A percentile compares a stretch with the other conserved stretches of the same genome.
phyloP scores from a whole-genome alignment of 2,888 invertebrate species.

The Parasteatoda lunata region DNA sequence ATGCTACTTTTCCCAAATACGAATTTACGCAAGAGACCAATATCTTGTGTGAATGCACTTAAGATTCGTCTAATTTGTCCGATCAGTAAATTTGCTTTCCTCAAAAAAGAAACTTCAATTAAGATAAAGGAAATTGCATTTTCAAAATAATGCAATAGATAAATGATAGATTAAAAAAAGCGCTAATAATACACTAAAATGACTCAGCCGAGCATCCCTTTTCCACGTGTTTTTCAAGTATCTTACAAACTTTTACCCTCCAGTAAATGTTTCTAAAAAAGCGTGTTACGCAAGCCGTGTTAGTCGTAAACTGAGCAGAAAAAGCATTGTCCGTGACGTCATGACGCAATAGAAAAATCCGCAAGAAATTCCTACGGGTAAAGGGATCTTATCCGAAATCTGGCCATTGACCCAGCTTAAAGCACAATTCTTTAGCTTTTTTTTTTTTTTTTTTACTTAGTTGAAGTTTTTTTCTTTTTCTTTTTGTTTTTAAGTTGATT shows the following conservation, averaged over 20 bases:
- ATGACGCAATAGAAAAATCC: constrained; percentile 31
- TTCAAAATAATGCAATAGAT: not conserved
- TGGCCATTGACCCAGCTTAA: constrained; percentile 8
- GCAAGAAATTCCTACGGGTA: constrained; percentile 25
- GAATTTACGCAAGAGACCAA: too few species aligned
- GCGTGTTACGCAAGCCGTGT: constrained; percentile 32
- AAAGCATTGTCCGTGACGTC: constrained; percentile 33
- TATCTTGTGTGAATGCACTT: too few species aligned
- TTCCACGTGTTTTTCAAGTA: constrained; percentile 30
- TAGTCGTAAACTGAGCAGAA: constrained; percentile 20
- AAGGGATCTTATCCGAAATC: constrained; percentile 14
- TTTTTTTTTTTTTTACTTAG: too few species aligned
- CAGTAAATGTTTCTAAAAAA: constrained; percentile 4
- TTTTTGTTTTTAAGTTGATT: too few species aligned
- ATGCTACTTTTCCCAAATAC: too few species aligned
- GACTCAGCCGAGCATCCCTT: constrained; percentile 14
- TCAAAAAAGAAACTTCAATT: not conserved
- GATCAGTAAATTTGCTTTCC: not conserved
- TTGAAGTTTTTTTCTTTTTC: too few species aligned
- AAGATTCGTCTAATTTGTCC: too few species aligned
- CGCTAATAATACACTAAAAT: constrained; percentile 24
- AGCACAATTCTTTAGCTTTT: constrained; percentile 7
- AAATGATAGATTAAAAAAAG: not conserved
- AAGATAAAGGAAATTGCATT: not conserved
- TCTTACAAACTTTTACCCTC: constrained; percentile 24